These are phyloP conservation scores for Scolanthus callimorphus DNA, from an alignment of 92 coral and sea anemone species.

Conservation along the genomic window DNA sequence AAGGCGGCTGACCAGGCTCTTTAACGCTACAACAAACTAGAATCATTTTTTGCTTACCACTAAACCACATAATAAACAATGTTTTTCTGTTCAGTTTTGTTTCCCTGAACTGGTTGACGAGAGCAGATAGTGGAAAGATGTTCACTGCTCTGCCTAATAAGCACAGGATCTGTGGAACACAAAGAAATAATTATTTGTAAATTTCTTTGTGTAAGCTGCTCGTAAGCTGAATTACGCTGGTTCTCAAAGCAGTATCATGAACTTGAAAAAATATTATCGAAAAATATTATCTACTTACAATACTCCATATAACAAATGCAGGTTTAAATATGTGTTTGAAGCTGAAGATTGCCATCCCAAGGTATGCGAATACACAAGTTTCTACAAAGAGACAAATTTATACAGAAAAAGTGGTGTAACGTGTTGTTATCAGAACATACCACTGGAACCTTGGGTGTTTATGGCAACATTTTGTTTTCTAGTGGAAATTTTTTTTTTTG, in stretches of 20 bases:
- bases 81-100: slow-evolving; percentile 75
- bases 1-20: too few relatives aligned
- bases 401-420: too few relatives aligned
- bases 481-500: too few relatives aligned
- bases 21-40: too few relatives aligned
- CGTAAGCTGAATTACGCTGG: too few relatives aligned
- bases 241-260: too few relatives aligned
- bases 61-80: slow-evolving; percentile 96
- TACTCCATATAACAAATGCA: slow-evolving; percentile 96
- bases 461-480: too few relatives aligned
- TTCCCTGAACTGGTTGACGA: slow-evolving; percentile 90
- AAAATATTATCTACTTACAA: slow-evolving; percentile 54
- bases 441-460: too few relatives aligned
- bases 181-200: too few relatives aligned
- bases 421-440: too few relatives aligned
- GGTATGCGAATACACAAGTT: slow-evolving; percentile 96
- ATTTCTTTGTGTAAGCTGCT: too few relatives aligned
- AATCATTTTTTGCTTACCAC: slow-evolving; percentile 58
- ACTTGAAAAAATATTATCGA: too few relatives aligned
- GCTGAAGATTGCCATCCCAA: slow-evolving; percentile 99
- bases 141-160: slow-evolving; percentile 84
- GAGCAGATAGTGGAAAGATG: slow-evolving; percentile 85
- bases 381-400: slow-evolving; percentile 60
- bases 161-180: slow-evolving; percentile 68
- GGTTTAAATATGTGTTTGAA: slow-evolving; percentile 86